A percentile compares a stretch with the other conserved stretches of the same genome.
phyloP scores from a whole-genome alignment of 2,888 invertebrate species.

The Anarsia innoxiella region DNA sequence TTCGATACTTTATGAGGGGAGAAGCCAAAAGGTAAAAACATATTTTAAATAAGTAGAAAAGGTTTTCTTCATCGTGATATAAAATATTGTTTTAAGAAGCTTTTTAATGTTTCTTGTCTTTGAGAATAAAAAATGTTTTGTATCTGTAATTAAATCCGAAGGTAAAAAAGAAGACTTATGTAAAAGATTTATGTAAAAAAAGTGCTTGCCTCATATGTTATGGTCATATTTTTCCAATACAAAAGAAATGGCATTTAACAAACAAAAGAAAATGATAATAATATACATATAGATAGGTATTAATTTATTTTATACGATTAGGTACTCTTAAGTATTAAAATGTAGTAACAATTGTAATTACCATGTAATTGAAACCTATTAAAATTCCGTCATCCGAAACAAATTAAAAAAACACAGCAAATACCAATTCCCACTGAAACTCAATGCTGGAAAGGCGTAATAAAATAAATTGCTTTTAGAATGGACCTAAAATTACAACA shows the following conservation, averaged over 20 bases:
- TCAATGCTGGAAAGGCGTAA: conserved; percentile 5
- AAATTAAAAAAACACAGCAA: conserved; percentile 6
- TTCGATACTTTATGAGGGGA: neutral
- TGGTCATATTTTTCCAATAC: no score
- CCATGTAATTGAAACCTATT: neutral
- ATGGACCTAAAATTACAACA: conserved; percentile 39
- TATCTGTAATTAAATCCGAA: no score
- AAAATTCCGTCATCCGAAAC: neutral
- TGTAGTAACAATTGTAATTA: neutral
- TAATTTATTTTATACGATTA: neutral
- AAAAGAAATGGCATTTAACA: no score
- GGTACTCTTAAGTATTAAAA: neutral
- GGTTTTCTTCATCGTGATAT: no score
- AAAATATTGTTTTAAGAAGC: no score
- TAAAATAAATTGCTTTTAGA: conserved; percentile 9
- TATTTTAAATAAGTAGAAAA: no score
- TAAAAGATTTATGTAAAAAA: no score
- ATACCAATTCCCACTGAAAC: neutral
- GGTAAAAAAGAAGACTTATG: no score
- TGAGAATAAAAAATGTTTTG: neutral
- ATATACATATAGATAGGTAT: neutral
- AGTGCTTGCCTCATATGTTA: no score
- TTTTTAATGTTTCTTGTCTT: no score
- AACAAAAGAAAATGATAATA: neutral
- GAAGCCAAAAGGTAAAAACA: no score